Conservation (phyloP, 1,140 invertebrate genomes). For the Paraescarpia echinospica region DNA sequence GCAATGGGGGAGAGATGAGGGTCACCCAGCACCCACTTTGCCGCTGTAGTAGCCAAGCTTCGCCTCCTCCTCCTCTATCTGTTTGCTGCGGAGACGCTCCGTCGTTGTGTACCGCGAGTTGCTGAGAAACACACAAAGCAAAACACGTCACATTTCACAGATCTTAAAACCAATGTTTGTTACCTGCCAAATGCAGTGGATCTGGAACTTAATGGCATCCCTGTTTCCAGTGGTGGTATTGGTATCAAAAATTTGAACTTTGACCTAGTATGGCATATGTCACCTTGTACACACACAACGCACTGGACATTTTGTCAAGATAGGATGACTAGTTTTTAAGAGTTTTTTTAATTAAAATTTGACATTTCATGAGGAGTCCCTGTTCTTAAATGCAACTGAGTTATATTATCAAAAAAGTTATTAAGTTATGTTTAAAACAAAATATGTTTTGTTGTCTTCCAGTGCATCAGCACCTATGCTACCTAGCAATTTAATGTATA, state of each 20-base stretch:
- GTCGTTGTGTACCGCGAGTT: not conserved
- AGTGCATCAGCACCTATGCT: too few relatives aligned
- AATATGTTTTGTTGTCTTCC: too few relatives aligned
- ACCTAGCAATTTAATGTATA: too few relatives aligned
- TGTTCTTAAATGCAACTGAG: too few relatives aligned
- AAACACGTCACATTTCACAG: not conserved
- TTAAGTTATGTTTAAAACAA: too few relatives aligned
- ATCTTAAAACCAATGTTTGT: not conserved
- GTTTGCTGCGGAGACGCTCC: not conserved
- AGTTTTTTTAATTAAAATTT: too few relatives aligned
- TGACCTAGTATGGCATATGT: too few relatives aligned
- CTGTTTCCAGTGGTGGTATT: not conserved
- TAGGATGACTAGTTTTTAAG: too few relatives aligned
- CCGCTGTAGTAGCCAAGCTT: not conserved
- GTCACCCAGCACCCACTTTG: not conserved
- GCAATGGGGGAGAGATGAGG: not conserved
- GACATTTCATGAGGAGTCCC: too few relatives aligned
- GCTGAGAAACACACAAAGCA: not conserved
- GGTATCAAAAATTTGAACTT: not conserved
- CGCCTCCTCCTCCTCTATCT: conserved; percentile 10
- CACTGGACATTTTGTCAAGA: too few relatives aligned
- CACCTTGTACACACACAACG: too few relatives aligned
- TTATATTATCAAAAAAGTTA: too few relatives aligned
- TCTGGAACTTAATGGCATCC: not conserved
- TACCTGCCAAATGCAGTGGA: not conserved